Evolutionary conservation across 2,113 vertebrate genomes (phyloP).

Genomic region (Phalacrocorax pelagicus): DNA sequence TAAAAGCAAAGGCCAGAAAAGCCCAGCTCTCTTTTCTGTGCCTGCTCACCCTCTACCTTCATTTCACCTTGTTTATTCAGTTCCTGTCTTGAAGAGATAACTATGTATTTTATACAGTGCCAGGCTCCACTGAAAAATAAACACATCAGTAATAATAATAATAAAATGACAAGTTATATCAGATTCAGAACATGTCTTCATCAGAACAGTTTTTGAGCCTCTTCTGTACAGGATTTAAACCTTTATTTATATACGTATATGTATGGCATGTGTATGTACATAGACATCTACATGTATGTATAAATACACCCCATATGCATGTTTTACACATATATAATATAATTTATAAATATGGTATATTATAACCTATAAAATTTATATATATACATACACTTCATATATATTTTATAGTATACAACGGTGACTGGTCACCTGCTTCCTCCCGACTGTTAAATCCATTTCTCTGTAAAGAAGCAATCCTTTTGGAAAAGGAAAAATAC

Average conservation of each 20-base stretch:
- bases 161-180: neutral
- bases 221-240: neutral
- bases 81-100: neutral
- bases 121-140: neutral
- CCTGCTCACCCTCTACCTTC: neutral
- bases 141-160: neutral
- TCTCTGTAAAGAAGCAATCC: neutral
- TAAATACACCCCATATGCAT: neutral
- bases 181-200: neutral
- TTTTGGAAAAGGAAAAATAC: neutral
- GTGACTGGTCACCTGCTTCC: neutral
- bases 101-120: neutral
- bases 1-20: neutral
- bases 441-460: neutral
- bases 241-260: neutral
- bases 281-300: neutral
- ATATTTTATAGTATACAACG: neutral
- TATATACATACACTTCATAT: neutral
- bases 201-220: neutral
- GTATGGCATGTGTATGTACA: neutral
- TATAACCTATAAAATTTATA: neutral
- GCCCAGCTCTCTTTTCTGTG: neutral
- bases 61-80: neutral
- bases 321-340: neutral
- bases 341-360: neutral